A percentile compares a stretch with the other conserved stretches of the same genome.
Evolutionary conservation across 2,113 vertebrate genomes (phyloP).

Genomic region (Nothocercus nigrocapillus): DNA sequence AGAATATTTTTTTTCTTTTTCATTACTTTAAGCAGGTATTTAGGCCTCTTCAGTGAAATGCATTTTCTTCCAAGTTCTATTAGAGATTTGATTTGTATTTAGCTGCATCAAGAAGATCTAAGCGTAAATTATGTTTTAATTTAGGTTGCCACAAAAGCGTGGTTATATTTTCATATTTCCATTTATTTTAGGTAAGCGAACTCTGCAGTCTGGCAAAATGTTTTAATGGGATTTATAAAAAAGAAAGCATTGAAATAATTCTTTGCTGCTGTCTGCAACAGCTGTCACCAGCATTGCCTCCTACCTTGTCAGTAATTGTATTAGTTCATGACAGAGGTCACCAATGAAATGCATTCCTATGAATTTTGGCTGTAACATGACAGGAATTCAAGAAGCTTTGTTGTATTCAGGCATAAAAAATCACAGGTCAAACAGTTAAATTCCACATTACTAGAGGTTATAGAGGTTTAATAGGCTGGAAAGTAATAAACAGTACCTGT

Average conservation of each 20-base stretch:
- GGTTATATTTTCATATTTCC: not conserved
- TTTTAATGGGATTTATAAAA: not conserved
- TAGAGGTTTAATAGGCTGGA: not conserved
- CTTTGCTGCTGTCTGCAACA: not conserved
- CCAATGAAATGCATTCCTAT: not conserved
- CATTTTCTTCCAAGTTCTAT: not conserved
- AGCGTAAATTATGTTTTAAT: not conserved
- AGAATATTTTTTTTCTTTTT: not conserved
- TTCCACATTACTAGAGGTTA: not conserved
- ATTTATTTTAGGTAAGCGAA: not conserved
- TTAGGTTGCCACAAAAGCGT: not conserved
- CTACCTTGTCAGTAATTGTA: not conserved
- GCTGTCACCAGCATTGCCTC: not conserved
- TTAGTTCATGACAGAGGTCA: not conserved
- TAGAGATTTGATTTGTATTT: not conserved
- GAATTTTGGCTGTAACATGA: not conserved
- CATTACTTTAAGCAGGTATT: not conserved
- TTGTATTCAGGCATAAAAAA: not conserved
- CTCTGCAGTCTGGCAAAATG: not conserved
- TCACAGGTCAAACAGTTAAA: not conserved
- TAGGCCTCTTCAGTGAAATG: not conserved
- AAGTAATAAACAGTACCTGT: not conserved
- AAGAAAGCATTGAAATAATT: not conserved
- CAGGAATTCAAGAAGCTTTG: not conserved
- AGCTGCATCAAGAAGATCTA: not conserved